Percentiles rank a stretch among this genome's conserved stretches.
phyloP scores from a whole-genome alignment of 2,797 vertebrate genomes.

The Acipenser transmontanus region DNA sequence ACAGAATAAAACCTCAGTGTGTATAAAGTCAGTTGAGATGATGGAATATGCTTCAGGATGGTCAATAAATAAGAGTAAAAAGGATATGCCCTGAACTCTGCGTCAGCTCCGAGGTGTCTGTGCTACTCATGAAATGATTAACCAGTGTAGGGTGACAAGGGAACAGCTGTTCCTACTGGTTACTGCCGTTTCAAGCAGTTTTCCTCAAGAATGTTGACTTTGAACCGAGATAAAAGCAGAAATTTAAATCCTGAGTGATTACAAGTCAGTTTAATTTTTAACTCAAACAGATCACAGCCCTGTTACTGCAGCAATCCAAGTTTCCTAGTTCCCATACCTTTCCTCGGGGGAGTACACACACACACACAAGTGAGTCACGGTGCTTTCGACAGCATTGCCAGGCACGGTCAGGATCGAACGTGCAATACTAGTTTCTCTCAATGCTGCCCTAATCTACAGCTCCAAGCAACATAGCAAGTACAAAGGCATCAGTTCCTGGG shows the following conservation, averaged over 20 bases:
- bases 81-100: no score
- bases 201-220: conserved; percentile 6
- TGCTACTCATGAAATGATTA: no score
- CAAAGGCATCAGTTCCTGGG: neutral
- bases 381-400: neutral
- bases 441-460: no score
- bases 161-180: neutral
- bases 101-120: no score
- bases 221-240: conserved; percentile 12
- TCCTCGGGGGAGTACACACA: conserved; percentile 33
- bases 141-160: no score
- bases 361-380: neutral
- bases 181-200: conserved; percentile 3
- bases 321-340: conserved; percentile 40
- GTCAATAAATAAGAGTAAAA: no score
- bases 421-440: neutral
- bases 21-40: no score
- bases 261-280: conserved; percentile 18
- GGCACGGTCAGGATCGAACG: neutral
- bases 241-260: neutral
- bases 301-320: conserved; percentile 38
- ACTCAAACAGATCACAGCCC: conserved; percentile 26
- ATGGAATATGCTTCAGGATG: no score
- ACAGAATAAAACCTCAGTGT: no score
- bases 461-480: no score